Evolutionary conservation across 2,113 vertebrate genomes (phyloP).

Genomic region (Xenotilapia flavipinnis): DNA sequence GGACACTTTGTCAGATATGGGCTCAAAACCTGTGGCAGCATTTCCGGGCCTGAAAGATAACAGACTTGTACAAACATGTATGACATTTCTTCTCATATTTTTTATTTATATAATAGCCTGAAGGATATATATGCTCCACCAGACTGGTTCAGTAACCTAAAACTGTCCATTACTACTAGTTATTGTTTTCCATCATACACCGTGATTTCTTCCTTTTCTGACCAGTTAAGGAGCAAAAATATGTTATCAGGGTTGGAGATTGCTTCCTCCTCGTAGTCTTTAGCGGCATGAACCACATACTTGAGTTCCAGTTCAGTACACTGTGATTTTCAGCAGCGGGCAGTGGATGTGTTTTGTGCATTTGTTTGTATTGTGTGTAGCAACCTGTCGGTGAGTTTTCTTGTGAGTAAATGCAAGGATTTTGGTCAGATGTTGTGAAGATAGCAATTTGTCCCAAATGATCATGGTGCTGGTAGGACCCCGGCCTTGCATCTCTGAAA

Average conservation of each 20-base stretch:
- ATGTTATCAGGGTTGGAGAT: not conserved
- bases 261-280: not conserved
- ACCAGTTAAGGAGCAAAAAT: not conserved
- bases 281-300: not conserved
- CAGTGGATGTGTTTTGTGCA: not conserved
- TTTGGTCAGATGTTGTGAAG: constrained; percentile 40
- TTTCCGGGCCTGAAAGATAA: not conserved
- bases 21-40: not conserved
- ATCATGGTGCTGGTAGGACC: constrained; percentile 32
- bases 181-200: not conserved
- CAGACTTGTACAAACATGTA: not conserved
- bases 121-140: not conserved
- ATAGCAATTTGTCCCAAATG: constrained; percentile 62
- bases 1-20: not conserved
- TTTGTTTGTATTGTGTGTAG: not conserved
- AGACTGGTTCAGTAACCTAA: not conserved
- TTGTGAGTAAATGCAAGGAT: constrained; percentile 41
- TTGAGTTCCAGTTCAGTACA: not conserved
- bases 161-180: not conserved
- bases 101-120: not conserved
- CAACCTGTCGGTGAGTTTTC: not conserved
- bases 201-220: not conserved
- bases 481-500: constrained; percentile 58
- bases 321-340: not conserved
- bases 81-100: not conserved